Percentiles rank a stretch among this genome's conserved stretches.
These are phyloP conservation scores for Pseudomugil tenellus DNA, from an alignment of 2,797 vertebrate species.

Conservation along the genomic window DNA sequence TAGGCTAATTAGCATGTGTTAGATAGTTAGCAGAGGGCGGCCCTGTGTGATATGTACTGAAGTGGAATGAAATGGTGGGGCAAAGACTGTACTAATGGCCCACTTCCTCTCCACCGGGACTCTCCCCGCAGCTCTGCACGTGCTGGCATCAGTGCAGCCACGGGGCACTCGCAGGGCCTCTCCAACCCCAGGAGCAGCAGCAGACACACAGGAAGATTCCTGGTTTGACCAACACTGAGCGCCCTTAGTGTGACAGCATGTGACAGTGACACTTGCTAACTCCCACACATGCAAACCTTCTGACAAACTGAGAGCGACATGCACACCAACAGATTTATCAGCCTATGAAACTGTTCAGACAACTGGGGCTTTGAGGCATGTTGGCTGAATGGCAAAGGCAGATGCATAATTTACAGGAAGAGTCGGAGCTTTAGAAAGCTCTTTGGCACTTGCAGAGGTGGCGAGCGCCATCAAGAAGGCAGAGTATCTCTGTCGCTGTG, in stretches of 20 bases:
- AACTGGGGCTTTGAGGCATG: slow-evolving; percentile 44
- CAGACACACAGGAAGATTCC: slow-evolving; percentile 35
- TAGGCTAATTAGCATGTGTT: slow-evolving; percentile 79
- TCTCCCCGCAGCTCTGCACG: slow-evolving; percentile 65
- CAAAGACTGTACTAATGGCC: slow-evolving; percentile 79
- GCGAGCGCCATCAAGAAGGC: slow-evolving; percentile 50
- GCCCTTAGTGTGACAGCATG: slow-evolving; percentile 40
- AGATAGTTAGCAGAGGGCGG: slow-evolving; percentile 76
- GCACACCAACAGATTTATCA: slow-evolving; percentile 67
- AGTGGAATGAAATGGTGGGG: slow-evolving; percentile 78
- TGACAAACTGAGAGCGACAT: slow-evolving; percentile 45
- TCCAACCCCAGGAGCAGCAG: slow-evolving; percentile 32
- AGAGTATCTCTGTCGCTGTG: slow-evolving; percentile 79
- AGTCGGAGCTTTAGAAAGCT: slow-evolving; percentile 54
- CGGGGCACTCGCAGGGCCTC: slow-evolving; percentile 55
- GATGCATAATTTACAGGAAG: slow-evolving; percentile 73
- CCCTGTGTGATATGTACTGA: slow-evolving; percentile 78
- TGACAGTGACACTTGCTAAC: slow-evolving; percentile 51
- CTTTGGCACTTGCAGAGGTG: slow-evolving; percentile 71
- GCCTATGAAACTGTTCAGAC: slow-evolving; percentile 70
- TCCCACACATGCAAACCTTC: slow-evolving; percentile 14
- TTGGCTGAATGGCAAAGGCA: slow-evolving; percentile 39
- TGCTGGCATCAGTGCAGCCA: slow-evolving; percentile 73
- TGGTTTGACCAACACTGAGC: slow-evolving; percentile 27
- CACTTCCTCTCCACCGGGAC: slow-evolving; percentile 73